phyloP scores from a whole-genome alignment of 2,113 vertebrate species.

The Petromus typicus region DNA sequence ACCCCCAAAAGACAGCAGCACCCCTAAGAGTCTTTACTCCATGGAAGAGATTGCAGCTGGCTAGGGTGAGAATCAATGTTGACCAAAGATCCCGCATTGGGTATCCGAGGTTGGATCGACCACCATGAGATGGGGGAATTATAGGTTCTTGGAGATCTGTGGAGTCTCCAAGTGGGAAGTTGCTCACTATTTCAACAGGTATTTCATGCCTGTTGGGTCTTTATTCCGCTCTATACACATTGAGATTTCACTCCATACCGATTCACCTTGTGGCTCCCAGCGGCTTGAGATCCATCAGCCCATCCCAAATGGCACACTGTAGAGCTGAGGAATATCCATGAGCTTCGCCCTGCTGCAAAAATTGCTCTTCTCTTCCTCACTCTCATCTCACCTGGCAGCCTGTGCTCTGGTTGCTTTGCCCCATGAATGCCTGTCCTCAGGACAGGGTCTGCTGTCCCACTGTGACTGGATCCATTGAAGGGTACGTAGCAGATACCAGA shows the following conservation, averaged over 20 bases:
- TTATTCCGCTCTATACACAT: background rate
- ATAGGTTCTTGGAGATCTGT: background rate
- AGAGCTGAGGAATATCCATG: background rate
- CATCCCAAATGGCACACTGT: background rate
- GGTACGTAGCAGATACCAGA: background rate
- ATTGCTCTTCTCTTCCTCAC: background rate
- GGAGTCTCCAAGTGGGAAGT: background rate
- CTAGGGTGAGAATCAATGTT: background rate
- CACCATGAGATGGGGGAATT: background rate
- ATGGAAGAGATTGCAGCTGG: background rate
- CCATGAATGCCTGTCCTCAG: background rate
- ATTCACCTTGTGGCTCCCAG: background rate
- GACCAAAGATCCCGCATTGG: background rate
- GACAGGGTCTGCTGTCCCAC: background rate
- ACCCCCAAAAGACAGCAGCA: background rate
- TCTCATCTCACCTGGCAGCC: background rate
- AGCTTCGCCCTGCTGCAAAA: background rate
- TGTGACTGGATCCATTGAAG: no score
- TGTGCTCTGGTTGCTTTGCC: background rate
- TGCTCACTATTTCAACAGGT: background rate
- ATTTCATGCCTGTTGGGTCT: background rate
- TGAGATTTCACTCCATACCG: background rate
- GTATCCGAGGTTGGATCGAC: background rate
- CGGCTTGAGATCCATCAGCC: background rate
- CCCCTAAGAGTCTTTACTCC: background rate